Evolutionary conservation across 2,888 invertebrate species (phyloP), one percentile per base, ranked within the genome.

Genomic region (Trisateles emortualis): DNA sequence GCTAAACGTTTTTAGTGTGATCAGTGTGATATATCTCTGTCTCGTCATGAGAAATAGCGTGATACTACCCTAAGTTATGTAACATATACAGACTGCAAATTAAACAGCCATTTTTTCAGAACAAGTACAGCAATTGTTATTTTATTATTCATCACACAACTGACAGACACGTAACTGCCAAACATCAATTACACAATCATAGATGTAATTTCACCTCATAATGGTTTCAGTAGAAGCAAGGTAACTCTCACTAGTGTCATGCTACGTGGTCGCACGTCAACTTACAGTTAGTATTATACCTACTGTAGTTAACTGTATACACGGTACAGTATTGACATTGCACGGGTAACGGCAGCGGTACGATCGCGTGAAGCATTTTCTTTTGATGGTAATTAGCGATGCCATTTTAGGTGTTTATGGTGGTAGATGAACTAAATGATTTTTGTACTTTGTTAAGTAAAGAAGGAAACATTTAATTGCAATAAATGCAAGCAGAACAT

Each of bases 181-280:
- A 46, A 68, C 50, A 54, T 22, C 3, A 29, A 51, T 39, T 16
- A 50, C 45, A 42, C 51, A 52, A 35, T 41, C 33, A 17, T 14
- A 35, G 14, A 55, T 26, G 51, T 61, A 65, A 68, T 69, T 68
- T 69, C 66, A 50, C 56, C 45, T 30, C 22, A 40, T 52, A 51
- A 44, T 58, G 11, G 41, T 47, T 50, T 50, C 45, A 48, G 29
- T 26, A 49, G 32, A 35, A 39, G 46, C 13, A 1, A 51, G 45
- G 56, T 56, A 59, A 69, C 69, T 69, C 69, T 69, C 69, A 64
- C 72, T 71, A 46, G 33, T 45, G 65, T 71, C 68, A 71, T 64
- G 72, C 72, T 52, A 35, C 3, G 47, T 68, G 56, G 5, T 41
- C 68, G 44, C 68, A 64, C 64, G 68, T 41, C 35, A 67, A 45